phyloP scores from a whole-genome alignment of 1,140 invertebrate genomes.

The Lanistes nyassanus region DNA sequence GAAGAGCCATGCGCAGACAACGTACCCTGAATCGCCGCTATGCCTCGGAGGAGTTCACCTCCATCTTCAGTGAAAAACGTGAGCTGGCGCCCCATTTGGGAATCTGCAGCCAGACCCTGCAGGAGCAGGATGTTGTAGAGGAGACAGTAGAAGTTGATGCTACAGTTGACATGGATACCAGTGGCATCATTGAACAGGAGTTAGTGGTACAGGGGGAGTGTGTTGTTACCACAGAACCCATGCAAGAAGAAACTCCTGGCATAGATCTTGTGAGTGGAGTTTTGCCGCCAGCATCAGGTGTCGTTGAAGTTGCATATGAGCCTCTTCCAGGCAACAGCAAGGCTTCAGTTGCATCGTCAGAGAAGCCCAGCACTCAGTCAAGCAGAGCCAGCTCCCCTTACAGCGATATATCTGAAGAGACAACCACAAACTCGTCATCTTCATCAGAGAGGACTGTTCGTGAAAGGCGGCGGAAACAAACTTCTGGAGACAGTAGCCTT shows the following conservation, averaged over 20 bases:
- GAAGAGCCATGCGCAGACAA: conserved; percentile 52
- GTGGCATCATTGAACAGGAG: conserved; percentile 21
- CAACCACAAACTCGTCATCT: background rate
- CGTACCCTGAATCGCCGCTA: conserved; percentile 63
- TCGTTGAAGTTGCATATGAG: conserved; percentile 20
- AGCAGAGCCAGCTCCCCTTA: conserved; percentile 33
- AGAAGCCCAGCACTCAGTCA: background rate
- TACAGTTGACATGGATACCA: conserved; percentile 19
- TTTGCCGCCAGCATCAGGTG: conserved; percentile 22
- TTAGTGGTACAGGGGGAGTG: conserved; percentile 31
- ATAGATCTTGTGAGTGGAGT: background rate
- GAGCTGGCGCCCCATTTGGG: conserved; percentile 20
- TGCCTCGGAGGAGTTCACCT: conserved; percentile 66
- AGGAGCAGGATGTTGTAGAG: conserved; percentile 26
- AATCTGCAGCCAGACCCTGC: background rate
- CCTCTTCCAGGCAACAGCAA: conserved; percentile 8
- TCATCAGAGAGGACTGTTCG: too few relatives aligned
- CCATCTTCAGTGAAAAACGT: conserved; percentile 60
- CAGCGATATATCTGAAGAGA: conserved; percentile 45
- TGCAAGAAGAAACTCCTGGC: conserved; percentile 14
- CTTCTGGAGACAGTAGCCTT: conserved; percentile 16
- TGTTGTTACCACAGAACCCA: conserved; percentile 13
- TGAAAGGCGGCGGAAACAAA: conserved; percentile 8
- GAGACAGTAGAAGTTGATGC: conserved; percentile 37
- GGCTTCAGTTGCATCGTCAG: conserved; percentile 8